phyloP scores from a whole-genome alignment of 2,888 invertebrate species.

The Physocephala rufipes region DNA sequence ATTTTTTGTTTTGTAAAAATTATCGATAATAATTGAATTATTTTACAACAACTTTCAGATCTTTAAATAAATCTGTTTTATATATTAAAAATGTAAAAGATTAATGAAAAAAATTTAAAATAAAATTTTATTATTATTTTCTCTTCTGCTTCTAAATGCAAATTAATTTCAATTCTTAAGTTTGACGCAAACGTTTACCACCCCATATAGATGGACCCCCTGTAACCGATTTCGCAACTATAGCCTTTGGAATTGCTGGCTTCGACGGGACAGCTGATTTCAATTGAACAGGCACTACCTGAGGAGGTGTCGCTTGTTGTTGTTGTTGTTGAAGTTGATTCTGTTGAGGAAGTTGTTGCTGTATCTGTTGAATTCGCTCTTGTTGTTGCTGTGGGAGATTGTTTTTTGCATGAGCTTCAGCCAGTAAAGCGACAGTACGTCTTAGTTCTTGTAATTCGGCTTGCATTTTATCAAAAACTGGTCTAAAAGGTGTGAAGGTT shows the following conservation, averaged over 20 bases:
- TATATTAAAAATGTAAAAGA: too few relatives aligned
- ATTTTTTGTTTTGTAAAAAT: too few relatives aligned
- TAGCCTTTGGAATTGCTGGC: too few relatives aligned
- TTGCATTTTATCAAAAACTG: constrained; percentile 53
- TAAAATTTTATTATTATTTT: too few relatives aligned
- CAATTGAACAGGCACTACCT: too few relatives aligned
- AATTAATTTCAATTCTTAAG: background rate
- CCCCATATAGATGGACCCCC: background rate
- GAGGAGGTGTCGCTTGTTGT: too few relatives aligned
- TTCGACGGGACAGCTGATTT: too few relatives aligned
- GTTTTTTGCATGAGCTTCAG: constrained; percentile 47
- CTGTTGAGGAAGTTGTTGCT: background rate
- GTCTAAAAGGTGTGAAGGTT: constrained; percentile 24
- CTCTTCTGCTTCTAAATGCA: background rate
- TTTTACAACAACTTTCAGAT: too few relatives aligned
- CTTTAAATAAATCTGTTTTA: too few relatives aligned
- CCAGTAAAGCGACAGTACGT: constrained; percentile 54
- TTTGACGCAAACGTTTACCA: constrained; percentile 23
- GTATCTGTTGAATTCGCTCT: background rate
- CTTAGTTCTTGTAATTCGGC: constrained; percentile 54
- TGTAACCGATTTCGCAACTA: background rate
- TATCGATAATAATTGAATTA: too few relatives aligned
- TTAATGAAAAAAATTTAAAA: too few relatives aligned
- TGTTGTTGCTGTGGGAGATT: constrained; percentile 35
- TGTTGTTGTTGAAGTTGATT: too few relatives aligned